Base-by-base conservation (phyloP, 2,888 invertebrate species). In the Luperina nickerlii region DNA sequence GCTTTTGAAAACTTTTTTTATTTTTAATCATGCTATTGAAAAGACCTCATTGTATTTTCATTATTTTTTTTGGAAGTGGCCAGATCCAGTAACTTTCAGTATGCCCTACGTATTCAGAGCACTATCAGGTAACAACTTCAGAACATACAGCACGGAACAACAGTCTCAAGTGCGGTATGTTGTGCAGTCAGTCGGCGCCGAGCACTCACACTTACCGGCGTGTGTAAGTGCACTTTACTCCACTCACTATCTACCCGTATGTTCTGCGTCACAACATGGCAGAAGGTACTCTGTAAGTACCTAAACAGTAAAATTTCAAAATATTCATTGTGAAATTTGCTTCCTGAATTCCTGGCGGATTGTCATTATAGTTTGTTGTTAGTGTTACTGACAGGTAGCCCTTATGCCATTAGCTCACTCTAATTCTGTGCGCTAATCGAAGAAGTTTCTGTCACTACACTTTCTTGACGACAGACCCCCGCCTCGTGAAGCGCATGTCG, bases 151-250 rank as follows among this genome's bases (percentile, higher is more conserved):
- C 63, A 42, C 13, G 62, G 9, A 2, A n/a, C 20, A 15, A 1
- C 54, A 20, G 65, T 20, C 67, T 67, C 45, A 27, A 77, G 66
- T n/a, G 42, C 24, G 38, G 48, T 6, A 48, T 18, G 18, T 24
- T 38, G 42, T 18, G 51, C 54, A 20, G n/a, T 78, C 42, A 9
- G 78, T 18, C 32, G 51, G 42, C 3, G 51, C 63, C 63, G 18
- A 15, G 20, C 45, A 5, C 45, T n/a, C 20, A 5, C 45, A 2
- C 20, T 51, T 2, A 38, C 18, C 13, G 15, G 20, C 54, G 51
- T 20, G 54, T 54, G 24, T n/a, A 48, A 67, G 67, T 67, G 79
- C 67, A 57, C 79, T 78, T 48, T 45, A 32, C 65, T 78, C 20
- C 15, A 45, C 20, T 32, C 45, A 45, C 45, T 57, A 42, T 20